A percentile compares a stretch with the other conserved stretches of the same genome.
Evolutionary conservation across 2,797 vertebrate genomes (phyloP).

Genomic region (Malacoraja senta): DNA sequence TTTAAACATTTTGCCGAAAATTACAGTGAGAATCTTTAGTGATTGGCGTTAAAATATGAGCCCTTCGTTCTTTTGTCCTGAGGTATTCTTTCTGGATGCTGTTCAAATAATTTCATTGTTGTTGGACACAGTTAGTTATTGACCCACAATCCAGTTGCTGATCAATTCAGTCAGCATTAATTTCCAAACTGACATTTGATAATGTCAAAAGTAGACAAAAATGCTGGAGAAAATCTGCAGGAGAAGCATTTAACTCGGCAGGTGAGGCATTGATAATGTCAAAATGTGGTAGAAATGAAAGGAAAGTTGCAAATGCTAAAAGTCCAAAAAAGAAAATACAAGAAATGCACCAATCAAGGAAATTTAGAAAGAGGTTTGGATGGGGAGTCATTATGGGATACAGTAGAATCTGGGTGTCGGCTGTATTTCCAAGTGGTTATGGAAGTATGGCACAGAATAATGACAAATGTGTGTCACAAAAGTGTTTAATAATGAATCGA

Average conservation of each 20-base stretch:
- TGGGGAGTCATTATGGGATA: not conserved
- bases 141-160: not conserved
- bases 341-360: not conserved
- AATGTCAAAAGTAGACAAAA: not conserved
- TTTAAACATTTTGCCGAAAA: not conserved
- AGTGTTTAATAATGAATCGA: not conserved
- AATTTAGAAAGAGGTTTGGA: not conserved
- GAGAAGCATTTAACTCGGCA: too few species aligned
- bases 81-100: not conserved
- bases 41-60: not conserved
- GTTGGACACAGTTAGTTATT: constrained; percentile 32
- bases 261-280: not conserved
- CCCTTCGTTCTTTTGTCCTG: not conserved
- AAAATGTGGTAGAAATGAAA: not conserved
- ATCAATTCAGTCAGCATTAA: not conserved
- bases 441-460: not conserved
- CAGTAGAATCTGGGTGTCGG: not conserved
- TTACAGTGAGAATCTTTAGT: not conserved
- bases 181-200: not conserved
- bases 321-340: not conserved
- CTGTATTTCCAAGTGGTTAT: not conserved
- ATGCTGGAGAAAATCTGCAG: too few species aligned
- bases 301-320: not conserved
- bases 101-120: constrained; percentile 10
- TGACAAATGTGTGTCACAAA: not conserved